phyloP scores from a whole-genome alignment of 1,140 invertebrate genomes.

The Bombus consobrinus region DNA sequence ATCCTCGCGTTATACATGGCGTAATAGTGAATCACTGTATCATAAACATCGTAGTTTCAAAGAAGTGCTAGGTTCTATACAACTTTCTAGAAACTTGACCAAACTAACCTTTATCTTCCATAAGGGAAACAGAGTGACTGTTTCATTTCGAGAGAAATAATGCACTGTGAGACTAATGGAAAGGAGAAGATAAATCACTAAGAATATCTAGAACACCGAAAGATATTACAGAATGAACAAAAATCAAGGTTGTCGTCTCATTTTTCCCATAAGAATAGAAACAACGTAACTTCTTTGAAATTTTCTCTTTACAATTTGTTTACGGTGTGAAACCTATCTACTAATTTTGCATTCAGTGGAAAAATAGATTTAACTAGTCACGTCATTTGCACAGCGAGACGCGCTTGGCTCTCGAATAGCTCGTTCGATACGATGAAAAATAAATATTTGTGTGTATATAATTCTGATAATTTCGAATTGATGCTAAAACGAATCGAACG shows the following conservation, averaged over 20 bases:
- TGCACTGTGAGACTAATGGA: not conserved
- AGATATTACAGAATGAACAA: not conserved
- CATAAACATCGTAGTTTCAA: not conserved
- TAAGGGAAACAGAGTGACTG: not conserved
- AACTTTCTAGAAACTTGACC: not conserved
- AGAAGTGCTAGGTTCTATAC: not conserved
- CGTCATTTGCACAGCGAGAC: too few relatives aligned
- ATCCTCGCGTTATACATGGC: not conserved
- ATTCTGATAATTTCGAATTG: too few relatives aligned
- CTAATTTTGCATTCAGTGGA: too few relatives aligned
- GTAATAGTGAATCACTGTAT: not conserved
- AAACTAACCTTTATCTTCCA: not conserved
- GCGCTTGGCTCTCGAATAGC: too few relatives aligned
- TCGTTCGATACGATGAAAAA: too few relatives aligned
- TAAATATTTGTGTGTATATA: too few relatives aligned
- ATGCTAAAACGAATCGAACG: too few relatives aligned
- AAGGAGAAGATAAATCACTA: not conserved
- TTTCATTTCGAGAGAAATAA: not conserved
- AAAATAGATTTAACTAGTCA: too few relatives aligned
- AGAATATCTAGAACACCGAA: not conserved
- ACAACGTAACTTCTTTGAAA: too few relatives aligned
- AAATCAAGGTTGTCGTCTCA: not conserved
- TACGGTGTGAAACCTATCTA: too few relatives aligned
- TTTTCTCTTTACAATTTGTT: too few relatives aligned
- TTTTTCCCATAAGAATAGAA: too few relatives aligned